phyloP scores from a whole-genome alignment of 2,113 vertebrate genomes.

The Cephalopterus ornatus region DNA sequence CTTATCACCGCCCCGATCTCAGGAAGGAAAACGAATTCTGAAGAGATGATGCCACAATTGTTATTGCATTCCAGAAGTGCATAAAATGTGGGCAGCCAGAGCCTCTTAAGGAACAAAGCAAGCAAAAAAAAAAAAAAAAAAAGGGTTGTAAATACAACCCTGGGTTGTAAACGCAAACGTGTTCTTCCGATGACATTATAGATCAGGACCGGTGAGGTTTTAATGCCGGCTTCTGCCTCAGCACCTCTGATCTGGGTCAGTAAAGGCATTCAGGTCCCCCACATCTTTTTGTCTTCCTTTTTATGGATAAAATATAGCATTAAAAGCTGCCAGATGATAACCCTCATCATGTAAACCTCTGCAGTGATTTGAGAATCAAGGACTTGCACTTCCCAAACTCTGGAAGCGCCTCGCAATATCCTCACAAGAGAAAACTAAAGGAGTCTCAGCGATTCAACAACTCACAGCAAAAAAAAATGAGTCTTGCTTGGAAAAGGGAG shows the following conservation, averaged over 20 bases:
- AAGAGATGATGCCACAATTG: constrained; percentile 58
- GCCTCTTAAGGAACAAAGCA: constrained; percentile 55
- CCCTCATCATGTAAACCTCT: not conserved
- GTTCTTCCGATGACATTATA: constrained; percentile 44
- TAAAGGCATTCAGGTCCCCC: not conserved
- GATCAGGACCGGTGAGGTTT: not conserved
- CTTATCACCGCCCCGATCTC: not conserved
- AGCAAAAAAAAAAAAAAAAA: constrained; percentile 9
- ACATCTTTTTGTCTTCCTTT: not conserved
- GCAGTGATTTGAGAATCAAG: not conserved
- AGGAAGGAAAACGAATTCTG: constrained; percentile 40
- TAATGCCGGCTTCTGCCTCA: not conserved
- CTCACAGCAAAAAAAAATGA: not conserved
- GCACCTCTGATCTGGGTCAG: not conserved
- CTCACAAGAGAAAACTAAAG: not conserved
- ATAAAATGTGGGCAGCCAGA: constrained; percentile 64
- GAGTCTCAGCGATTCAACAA: not conserved
- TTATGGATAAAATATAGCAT: not conserved
- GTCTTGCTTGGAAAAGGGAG: not conserved
- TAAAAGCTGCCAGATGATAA: not conserved
- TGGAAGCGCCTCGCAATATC: not conserved
- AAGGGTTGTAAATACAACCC: constrained; percentile 31
- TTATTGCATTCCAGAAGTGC: constrained; percentile 44
- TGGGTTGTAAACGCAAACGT: constrained; percentile 29
- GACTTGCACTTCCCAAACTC: not conserved